Percentiles rank a stretch among this genome's conserved stretches.
Conservation (phyloP, 1,140 invertebrate genomes). For the Sitophilus oryzae region DNA sequence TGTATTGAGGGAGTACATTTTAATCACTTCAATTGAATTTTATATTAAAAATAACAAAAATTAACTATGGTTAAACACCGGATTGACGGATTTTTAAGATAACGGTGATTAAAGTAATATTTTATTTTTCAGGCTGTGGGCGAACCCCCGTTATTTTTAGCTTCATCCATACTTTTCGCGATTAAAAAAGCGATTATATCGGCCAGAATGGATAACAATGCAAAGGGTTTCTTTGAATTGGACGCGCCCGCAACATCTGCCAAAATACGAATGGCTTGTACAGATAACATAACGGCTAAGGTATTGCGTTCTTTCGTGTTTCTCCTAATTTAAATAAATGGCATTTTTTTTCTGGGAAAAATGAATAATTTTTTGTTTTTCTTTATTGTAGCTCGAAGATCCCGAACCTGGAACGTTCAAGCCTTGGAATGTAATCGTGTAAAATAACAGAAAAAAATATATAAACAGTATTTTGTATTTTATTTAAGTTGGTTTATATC, state of each 20-base stretch:
- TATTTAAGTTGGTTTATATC: too few relatives aligned
- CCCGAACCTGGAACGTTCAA: slow-evolving; percentile 48
- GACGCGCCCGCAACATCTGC: slow-evolving; percentile 85
- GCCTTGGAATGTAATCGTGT: slow-evolving; percentile 53
- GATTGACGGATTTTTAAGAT: background rate
- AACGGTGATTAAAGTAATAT: slow-evolving; percentile 2
- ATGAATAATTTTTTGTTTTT: slow-evolving; percentile 22
- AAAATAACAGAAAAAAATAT: background rate
- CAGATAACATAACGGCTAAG: slow-evolving; percentile 75
- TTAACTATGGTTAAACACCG: too few relatives aligned
- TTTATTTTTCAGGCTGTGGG: slow-evolving; percentile 72
- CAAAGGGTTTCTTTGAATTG: slow-evolving; percentile 59
- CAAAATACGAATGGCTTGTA: slow-evolving; percentile 83
- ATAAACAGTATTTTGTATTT: background rate
- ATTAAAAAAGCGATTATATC: slow-evolving; percentile 83
- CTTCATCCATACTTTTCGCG: slow-evolving; percentile 81
- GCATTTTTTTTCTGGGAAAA: background rate
- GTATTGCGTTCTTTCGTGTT: slow-evolving; percentile 45
- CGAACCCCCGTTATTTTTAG: slow-evolving; percentile 89
- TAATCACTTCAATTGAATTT: too few relatives aligned
- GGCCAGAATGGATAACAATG: slow-evolving; percentile 64
- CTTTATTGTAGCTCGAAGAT: slow-evolving; percentile 48
- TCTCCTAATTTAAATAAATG: background rate
- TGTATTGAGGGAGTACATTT: too few relatives aligned
- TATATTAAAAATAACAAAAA: too few relatives aligned